phyloP scores from a whole-genome alignment of 2,113 vertebrate genomes.

The Syrmaticus mikado region DNA sequence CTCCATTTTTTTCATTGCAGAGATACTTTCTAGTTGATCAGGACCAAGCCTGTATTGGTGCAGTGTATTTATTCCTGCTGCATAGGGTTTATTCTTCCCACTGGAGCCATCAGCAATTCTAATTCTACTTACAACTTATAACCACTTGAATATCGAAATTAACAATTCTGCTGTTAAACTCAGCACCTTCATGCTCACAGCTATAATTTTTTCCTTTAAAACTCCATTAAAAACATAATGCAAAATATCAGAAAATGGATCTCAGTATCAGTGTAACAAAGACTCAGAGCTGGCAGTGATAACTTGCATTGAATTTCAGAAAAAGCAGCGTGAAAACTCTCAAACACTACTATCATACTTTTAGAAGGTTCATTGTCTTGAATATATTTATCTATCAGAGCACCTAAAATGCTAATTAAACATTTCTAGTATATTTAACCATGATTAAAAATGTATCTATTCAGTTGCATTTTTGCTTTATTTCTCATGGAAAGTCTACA shows the following conservation, averaged over 20 bases:
- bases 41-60: neutral
- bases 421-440: neutral
- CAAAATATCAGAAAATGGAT: neutral
- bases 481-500: neutral
- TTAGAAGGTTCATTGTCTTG: neutral
- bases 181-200: neutral
- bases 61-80: neutral
- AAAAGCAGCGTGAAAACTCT: neutral
- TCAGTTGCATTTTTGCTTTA: neutral
- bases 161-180: neutral
- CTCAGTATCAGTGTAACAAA: neutral
- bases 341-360: neutral
- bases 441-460: neutral
- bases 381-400: neutral
- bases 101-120: neutral
- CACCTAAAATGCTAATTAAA: neutral
- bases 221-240: neutral
- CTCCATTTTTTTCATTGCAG: neutral
- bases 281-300: neutral
- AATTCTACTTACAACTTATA: neutral
- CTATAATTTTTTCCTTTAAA: neutral
- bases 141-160: neutral
- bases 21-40: neutral
- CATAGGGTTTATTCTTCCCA: neutral
- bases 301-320: neutral